Base-by-base conservation (phyloP, 2,888 invertebrate species). In the Salpingus planirostris region DNA sequence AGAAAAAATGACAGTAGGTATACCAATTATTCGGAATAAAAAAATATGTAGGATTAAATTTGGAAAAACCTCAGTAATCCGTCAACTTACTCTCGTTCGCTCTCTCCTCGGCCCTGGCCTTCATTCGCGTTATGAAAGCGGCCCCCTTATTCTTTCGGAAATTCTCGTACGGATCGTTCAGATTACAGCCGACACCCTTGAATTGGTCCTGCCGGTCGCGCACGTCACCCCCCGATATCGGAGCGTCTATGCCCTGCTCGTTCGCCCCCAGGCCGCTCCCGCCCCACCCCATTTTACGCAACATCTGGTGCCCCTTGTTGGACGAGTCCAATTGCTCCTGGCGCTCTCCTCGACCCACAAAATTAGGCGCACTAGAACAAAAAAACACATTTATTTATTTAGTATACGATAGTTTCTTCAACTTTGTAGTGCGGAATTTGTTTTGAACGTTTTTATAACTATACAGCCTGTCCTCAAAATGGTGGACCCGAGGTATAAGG, bases 201-300 rank as follows among this genome's bases (percentile, higher is more conserved):
- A 91, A 97, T 69, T 89, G 85, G 64, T 97, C 95, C 53, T 80
- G 81, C 45, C 80, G 76, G 60, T 97, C 95, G 6, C 97, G 73
- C 11, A 83, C 88, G 49, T 88, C 83, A 25, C 91, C 93, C 0
- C 89, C 91, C 29, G 86, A 80, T 46, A 97, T 91, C 0, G 96
- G 96, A 45, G 92, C 84, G 38, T 91, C 88, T 41, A 93, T 95
- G 38, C 97, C 97, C 64, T 96, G 93, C 43, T 93, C 96, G 36
- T 91, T 79, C 0, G 87, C 85, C 11, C 97, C 97, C 6, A 98
- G 71, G 5, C 97, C 97, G 22, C 80, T 80, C 21, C 96, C 96
- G 38, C 85, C 80, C 97, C 97, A 98, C 2, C 96, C 97, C 96
- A 98, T 97, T 70, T 93, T 93, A 65, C 84, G 86, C 39, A 97